Base-by-base conservation (phyloP, 2,113 vertebrate genomes). In the Psephotus haematonotus region DNA sequence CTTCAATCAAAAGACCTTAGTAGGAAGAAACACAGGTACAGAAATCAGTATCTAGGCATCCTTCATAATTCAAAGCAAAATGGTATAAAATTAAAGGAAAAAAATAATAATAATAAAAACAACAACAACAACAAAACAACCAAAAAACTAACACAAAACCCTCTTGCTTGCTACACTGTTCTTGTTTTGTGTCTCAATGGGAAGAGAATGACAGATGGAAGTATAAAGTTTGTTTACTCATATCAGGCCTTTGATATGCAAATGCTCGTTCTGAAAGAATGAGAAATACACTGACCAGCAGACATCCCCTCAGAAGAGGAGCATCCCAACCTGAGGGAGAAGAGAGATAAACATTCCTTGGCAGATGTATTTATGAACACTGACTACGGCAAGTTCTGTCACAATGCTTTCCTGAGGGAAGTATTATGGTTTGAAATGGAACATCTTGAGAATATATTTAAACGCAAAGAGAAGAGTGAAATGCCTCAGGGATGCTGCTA, bases 191-290 rank as follows among this genome's bases (percentile, higher is more conserved):
- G 63, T 96, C 92, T 97, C 96, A 83, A 35, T 31, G 82, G 96
- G 88, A 85, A 85, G 52, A 77, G 81, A 96, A 76, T 91, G 96
- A 94, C 98, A 98, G 98, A 98, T 99, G 98, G 98, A 97, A 97
- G 82, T 79, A 97, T 91, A 94, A 97, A 96, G 80, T 68, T 74
- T 98, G 97, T 98, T 98, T 98, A 98, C 96, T 98, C 95, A 83
- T 97, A 85, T 88, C 22, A 46, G 46, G 79, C 95, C 98, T 99
- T 99, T 99, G 98, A 99, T 98, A 98, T 98, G 98, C 96, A 99
- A 98, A 99, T 98, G 69, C 22, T n/a, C 94, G 85, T 98, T 98
- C 97, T 98, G 96, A 98, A 97, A 98, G 97, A 98, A 98, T 98
- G 97, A 97, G 91, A 97, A 98, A 98, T 98, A 96, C 92, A 97